A percentile compares a stretch with the other conserved stretches of the same genome.
phyloP scores from a whole-genome alignment of 2,113 vertebrate species.

The Pedetes capensis region DNA sequence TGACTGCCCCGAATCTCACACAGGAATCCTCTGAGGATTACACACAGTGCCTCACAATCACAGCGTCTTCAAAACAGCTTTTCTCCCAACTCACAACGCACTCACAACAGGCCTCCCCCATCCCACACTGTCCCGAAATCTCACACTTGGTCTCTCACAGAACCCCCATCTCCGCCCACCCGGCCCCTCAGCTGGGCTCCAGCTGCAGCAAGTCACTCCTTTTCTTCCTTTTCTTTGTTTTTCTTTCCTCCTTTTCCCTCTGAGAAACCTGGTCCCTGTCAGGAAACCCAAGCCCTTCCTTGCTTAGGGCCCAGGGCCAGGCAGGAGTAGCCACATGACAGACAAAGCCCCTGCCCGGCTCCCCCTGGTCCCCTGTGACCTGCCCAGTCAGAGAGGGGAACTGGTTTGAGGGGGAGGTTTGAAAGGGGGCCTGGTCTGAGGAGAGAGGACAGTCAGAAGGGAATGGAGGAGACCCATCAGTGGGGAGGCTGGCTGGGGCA shows the following conservation, averaged over 20 bases:
- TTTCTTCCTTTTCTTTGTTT: conserved; percentile 76
- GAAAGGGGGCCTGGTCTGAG: background rate
- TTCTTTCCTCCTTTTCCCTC: conserved; percentile 78
- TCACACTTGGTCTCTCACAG: conserved; percentile 52
- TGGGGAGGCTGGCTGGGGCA: background rate
- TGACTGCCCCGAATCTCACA: background rate
- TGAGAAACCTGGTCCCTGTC: conserved; percentile 80
- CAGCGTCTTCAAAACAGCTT: background rate
- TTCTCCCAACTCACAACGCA: background rate
- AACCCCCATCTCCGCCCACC: conserved; percentile 75
- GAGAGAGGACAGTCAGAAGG: background rate
- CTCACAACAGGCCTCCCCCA: conserved; percentile 24
- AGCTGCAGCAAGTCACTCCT: conserved; percentile 79
- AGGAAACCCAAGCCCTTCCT: conserved; percentile 78
- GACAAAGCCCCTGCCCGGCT: conserved; percentile 41
- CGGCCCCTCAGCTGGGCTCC: conserved; percentile 84
- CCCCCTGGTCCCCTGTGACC: background rate
- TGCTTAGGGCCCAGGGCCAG: conserved; percentile 74
- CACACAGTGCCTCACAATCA: background rate
- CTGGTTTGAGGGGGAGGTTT: background rate
- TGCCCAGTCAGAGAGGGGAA: conserved; percentile 50
- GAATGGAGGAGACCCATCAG: background rate
- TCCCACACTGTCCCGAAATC: conserved; percentile 43
- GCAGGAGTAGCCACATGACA: conserved; percentile 65
- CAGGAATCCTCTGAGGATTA: background rate